Evolutionary conservation across 2,888 invertebrate species (phyloP), one percentile per base, ranked within the genome.

Genomic region (Choreutis nemorana): DNA sequence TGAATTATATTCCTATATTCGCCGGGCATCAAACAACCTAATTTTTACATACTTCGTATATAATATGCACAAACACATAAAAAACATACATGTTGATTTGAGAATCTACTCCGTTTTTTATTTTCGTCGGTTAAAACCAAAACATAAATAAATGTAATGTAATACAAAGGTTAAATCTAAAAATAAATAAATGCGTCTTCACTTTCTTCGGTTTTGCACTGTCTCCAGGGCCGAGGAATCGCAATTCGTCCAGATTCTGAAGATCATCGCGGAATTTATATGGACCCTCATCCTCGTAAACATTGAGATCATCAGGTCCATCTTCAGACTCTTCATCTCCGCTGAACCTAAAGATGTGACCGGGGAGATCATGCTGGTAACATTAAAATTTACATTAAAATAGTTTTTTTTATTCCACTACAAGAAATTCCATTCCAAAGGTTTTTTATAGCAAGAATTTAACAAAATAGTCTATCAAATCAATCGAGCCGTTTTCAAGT

Each of bases 331-430:
- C 20, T 53, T 87, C 34, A 40, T 86, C 1, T 83, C 87, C 0
- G 65, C 53, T 1, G 77, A 81, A 11, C 79, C 82, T 24, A 90
- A 90, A 55, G 85, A 84, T 39, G 84, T 94, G 1, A 79, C 78
- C 31, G 86, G 86, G 0, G 90, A 93, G 55, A 81, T 90, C 34
- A 83, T 91, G 21, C 62, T 94, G 81, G 90, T 91, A 66, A 80
- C 83, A 63, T 8, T 7, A 9, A 5, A 13, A 4, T 15, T 14
- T 24, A 9, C 20, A 2, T 7, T 8, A 9, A 6, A 23, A 7
- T 18, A 18, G 2, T 18, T 18, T 18, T 8, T 18, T 18, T 18
- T 18, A 18, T 8, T 18, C 18, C 6, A 7, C 8, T 7, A 18
- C 18, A 18, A 18, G 8, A 18, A 7, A 1, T 7, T 18, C 18